Percentiles rank a stretch among this genome's conserved stretches.
These are phyloP conservation scores for Danio tinwini DNA, from an alignment of 2,797 vertebrate genomes.

Conservation along the genomic window DNA sequence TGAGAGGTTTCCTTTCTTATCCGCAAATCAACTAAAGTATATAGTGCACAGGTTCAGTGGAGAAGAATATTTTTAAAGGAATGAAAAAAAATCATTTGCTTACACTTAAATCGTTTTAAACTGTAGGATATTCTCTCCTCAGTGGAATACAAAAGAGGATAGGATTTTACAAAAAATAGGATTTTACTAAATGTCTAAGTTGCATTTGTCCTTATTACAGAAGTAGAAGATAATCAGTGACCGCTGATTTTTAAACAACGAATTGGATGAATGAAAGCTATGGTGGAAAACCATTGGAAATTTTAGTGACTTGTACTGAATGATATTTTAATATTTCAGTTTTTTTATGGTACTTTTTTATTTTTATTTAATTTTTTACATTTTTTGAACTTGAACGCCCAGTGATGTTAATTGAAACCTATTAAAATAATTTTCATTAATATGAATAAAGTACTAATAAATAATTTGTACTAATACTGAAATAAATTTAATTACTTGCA, in stretches of 20 bases:
- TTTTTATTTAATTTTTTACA: background rate
- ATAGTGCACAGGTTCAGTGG: background rate
- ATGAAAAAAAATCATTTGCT: background rate
- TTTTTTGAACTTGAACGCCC: background rate
- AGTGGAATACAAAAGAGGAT: background rate
- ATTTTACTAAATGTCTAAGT: background rate
- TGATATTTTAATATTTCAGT: too few relatives aligned
- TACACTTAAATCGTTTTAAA: background rate
- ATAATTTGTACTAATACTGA: background rate
- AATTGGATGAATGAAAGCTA: background rate
- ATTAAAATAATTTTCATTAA: background rate
- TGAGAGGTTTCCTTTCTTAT: background rate
- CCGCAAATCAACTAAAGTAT: background rate
- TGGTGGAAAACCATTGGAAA: background rate
- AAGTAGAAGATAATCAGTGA: background rate
- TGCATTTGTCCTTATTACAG: background rate
- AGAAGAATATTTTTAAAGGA: background rate
- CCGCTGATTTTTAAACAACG: too few relatives aligned
- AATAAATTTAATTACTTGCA: background rate
- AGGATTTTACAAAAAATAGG: too few relatives aligned
- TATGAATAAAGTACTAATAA: background rate
- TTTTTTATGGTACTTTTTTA: too few relatives aligned
- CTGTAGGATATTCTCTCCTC: background rate
- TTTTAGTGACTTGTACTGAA: constrained; percentile 3
- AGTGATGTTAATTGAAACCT: background rate